A percentile compares a stretch with the other conserved stretches of the same genome.
phyloP scores from a whole-genome alignment of 2,888 invertebrate species.

The Exocentrus adspersus region DNA sequence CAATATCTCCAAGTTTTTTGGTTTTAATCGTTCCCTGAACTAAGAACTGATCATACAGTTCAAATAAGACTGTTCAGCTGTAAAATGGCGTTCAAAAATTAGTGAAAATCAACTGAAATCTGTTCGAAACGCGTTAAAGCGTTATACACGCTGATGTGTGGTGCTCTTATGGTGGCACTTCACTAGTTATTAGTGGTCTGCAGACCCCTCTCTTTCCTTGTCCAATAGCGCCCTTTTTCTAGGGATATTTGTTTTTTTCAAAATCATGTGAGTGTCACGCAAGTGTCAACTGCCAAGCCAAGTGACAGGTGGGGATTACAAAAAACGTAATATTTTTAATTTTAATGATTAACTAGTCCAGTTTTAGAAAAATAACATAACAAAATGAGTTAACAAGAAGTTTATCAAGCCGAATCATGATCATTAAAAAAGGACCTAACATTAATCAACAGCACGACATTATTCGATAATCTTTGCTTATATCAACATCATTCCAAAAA shows the following conservation, averaged over 20 bases:
- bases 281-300: constrained; percentile 22
- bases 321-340: background rate
- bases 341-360: constrained; percentile 7
- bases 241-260: constrained; percentile 11
- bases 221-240: background rate
- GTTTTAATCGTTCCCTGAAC: too few relatives aligned
- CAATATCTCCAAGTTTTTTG: too few relatives aligned
- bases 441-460: background rate
- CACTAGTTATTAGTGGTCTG: too few relatives aligned
- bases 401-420: constrained; percentile 15
- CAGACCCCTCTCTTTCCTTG: too few relatives aligned
- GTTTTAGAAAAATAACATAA: constrained; percentile 6
- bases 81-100: too few relatives aligned
- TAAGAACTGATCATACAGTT: too few relatives aligned
- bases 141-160: too few relatives aligned
- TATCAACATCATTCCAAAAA: background rate
- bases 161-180: too few relatives aligned
- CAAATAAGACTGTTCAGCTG: too few relatives aligned
- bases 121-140: too few relatives aligned
- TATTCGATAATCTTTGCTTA: background rate
- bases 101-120: too few relatives aligned
- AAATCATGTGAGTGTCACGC: constrained; percentile 20
- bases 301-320: constrained; percentile 18
- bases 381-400: constrained; percentile 18
- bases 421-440: constrained; percentile 11